Evolutionary conservation across 2,113 vertebrate species (phyloP), one percentile per base, ranked within the genome.

Genomic region (Oxyura jamaicensis): DNA sequence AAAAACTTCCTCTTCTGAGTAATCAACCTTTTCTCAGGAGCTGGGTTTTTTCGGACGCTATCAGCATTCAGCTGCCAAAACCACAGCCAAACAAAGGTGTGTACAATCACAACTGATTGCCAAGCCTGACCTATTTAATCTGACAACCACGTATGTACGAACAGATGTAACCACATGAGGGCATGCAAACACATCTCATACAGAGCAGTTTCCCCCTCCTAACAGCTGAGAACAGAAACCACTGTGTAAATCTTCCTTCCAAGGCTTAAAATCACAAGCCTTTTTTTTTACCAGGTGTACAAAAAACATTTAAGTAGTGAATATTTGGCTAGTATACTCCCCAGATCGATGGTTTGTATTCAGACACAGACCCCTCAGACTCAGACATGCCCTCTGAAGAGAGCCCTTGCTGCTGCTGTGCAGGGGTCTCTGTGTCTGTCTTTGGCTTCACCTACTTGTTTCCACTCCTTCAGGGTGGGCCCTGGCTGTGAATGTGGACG

Each of bases 361-460:
- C 50, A 48, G 17, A 76, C 56, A 36, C 20, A 5, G 20, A 4
- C 52, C 14, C 7, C 56, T 88, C 11, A 16, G 21, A 31, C n/a
- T 33, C 60, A 23, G 66, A n/a, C 4, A 8, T 26, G 15, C 35
- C 25, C 35, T 39, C 58, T 19, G 41, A 78, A 53, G 18, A 83
- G 58, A 80, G 59, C 10, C 4, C 39, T 12, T 18, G 26, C 55
- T 0, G 10, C 7, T 8, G 60, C 63, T 52, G 26, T n/a, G 21
- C 3, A 0, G 35, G 8, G 10, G 11, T 13, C 12, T 88, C 5
- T 0, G 5, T 63, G 22, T 71, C 28, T 18, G 33, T 20, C 65
- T 86, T 84, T 71, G 52, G 52, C 91, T 97, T 90, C 85, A 97
- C 98, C 86, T 95, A 99, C 99, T 98, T 99, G 99, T 91, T 99